phyloP scores from a whole-genome alignment of 1,140 invertebrate species.

The Cherax quadricarinatus region DNA sequence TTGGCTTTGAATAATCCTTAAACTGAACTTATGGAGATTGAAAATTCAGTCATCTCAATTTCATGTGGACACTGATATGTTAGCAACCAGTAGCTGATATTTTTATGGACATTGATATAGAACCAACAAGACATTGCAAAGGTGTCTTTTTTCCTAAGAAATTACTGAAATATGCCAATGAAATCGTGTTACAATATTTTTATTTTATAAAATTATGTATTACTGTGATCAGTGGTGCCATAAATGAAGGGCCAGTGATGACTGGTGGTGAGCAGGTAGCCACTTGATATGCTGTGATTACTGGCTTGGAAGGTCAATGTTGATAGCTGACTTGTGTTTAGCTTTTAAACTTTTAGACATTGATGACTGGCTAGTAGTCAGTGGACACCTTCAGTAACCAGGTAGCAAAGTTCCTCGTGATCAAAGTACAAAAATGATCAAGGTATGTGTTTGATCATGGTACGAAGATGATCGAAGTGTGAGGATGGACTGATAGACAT shows the following conservation, averaged over 20 bases:
- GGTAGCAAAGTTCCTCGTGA: neutral
- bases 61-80: neutral
- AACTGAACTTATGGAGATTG: neutral
- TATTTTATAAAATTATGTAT: neutral
- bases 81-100: neutral
- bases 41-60: neutral
- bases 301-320: neutral
- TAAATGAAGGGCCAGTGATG: neutral
- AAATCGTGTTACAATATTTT: neutral
- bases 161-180: neutral
- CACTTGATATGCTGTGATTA: neutral
- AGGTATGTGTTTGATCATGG: neutral
- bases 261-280: neutral
- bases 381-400: neutral
- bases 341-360: neutral
- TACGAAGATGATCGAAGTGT: neutral
- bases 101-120: neutral
- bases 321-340: neutral
- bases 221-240: constrained; percentile 1
- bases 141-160: neutral
- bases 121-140: neutral
- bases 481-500: neutral
- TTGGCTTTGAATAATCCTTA: neutral
- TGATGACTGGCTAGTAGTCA: neutral
- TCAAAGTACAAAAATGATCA: neutral